Evolutionary conservation across 23 tunicate genomes (phyloP).

Genomic region (Styela plicata): DNA sequence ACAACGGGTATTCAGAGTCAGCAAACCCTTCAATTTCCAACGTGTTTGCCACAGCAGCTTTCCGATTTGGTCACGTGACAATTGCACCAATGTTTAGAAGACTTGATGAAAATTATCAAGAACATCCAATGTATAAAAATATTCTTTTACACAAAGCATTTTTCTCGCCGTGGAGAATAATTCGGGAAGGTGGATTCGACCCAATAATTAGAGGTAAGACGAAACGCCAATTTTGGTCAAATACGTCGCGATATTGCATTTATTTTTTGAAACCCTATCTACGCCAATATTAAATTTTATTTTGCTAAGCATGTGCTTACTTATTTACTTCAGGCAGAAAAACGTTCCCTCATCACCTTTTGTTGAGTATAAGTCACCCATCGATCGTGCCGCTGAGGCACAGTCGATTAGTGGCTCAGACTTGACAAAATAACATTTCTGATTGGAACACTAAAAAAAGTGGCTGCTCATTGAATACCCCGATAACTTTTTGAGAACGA

Average conservation of each 20-base stretch:
- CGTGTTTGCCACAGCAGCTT: constrained; percentile 99
- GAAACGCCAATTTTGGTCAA: background rate
- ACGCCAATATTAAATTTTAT: no score
- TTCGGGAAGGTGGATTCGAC: constrained; percentile 94
- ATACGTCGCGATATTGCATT: background rate
- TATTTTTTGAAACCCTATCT: no score
- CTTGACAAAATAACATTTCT: no score
- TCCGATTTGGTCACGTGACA: constrained; percentile 97
- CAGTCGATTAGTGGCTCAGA: no score
- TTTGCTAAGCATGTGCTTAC: no score
- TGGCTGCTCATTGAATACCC: no score
- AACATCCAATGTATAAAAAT: constrained; percentile 63
- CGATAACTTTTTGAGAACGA: no score
- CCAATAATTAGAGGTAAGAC: constrained; percentile 80
- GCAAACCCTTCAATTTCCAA: constrained; percentile 85
- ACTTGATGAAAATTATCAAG: constrained; percentile 67
- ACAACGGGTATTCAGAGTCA: constrained; percentile 51
- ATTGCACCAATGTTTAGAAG: constrained; percentile 85
- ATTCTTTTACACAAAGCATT: constrained; percentile 89
- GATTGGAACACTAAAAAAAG: no score
- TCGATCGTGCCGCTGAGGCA: no score
- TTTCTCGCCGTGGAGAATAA: constrained; percentile 94
- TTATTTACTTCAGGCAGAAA: no score
- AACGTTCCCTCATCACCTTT: no score
- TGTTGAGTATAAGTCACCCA: no score